Conservation (phyloP, 2,888 invertebrate genomes). For the Ganaspis brasiliensis region DNA sequence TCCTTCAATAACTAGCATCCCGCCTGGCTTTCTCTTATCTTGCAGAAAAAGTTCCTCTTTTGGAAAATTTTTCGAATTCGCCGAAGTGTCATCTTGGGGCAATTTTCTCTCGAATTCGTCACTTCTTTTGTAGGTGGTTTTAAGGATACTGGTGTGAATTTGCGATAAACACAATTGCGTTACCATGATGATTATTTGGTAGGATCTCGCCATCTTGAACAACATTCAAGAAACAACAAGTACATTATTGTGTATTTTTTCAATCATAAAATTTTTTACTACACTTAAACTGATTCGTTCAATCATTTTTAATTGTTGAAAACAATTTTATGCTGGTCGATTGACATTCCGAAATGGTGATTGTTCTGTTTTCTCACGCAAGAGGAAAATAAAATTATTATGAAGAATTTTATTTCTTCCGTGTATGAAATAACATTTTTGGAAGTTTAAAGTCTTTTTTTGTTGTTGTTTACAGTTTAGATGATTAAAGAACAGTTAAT, state of each 20-base stretch:
- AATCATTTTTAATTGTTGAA: not conserved
- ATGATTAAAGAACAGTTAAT: too few species aligned
- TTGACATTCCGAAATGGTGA: constrained; percentile 1
- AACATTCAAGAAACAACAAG: not conserved
- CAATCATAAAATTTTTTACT: not conserved
- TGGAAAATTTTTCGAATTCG: not conserved
- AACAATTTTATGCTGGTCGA: not conserved
- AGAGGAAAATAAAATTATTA: not conserved
- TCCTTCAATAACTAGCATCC: constrained; percentile 13
- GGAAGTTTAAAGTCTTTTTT: too few species aligned
- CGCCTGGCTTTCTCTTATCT: not conserved
- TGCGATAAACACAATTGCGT: not conserved
- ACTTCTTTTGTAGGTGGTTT: not conserved
- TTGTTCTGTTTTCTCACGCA: not conserved
- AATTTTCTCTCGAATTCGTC: not conserved
- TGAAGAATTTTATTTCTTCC: not conserved
- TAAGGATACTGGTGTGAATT: not conserved
- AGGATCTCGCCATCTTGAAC: not conserved
- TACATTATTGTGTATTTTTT: not conserved
- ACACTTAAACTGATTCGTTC: not conserved
- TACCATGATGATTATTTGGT: not conserved
- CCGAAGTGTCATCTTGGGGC: not conserved
- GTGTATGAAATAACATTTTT: too few species aligned
- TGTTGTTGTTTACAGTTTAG: too few species aligned
- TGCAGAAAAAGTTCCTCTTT: not conserved